Conservation (phyloP, 2,113 vertebrate genomes). For the Lamprotornis superbus region DNA sequence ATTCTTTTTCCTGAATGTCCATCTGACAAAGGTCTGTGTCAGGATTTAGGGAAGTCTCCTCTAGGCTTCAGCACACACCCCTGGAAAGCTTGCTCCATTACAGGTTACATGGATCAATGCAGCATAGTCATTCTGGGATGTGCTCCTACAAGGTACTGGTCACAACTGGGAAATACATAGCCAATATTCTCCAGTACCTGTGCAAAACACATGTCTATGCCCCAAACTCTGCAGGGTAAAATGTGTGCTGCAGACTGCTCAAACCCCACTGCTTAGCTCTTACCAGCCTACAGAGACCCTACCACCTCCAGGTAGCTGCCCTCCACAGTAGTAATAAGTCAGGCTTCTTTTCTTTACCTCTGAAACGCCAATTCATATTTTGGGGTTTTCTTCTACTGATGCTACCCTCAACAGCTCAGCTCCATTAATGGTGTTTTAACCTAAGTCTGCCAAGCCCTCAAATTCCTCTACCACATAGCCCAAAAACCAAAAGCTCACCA, state of each 20-base stretch:
- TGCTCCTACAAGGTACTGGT: neutral
- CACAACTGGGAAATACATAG: neutral
- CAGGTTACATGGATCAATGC: neutral
- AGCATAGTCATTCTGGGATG: neutral
- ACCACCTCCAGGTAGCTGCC: neutral
- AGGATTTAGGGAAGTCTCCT: neutral
- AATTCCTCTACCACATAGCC: neutral
- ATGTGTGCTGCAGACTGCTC: neutral
- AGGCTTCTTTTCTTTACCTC: neutral
- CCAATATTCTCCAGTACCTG: neutral
- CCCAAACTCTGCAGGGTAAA: neutral
- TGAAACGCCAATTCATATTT: neutral
- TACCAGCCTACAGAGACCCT: neutral
- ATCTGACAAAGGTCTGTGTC: neutral
- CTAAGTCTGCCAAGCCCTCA: neutral
- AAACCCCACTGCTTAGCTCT: neutral
- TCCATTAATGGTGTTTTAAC: neutral
- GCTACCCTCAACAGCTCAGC: neutral
- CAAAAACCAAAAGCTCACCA: neutral
- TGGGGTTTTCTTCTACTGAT: neutral
- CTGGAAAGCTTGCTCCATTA: neutral
- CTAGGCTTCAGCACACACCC: neutral
- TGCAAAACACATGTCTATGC: accelerated
- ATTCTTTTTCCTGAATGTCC: neutral
- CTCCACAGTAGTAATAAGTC: neutral